These are phyloP conservation scores for Sebastes fasciatus DNA, from an alignment of 2,113 vertebrate species.

Conservation along the genomic window DNA sequence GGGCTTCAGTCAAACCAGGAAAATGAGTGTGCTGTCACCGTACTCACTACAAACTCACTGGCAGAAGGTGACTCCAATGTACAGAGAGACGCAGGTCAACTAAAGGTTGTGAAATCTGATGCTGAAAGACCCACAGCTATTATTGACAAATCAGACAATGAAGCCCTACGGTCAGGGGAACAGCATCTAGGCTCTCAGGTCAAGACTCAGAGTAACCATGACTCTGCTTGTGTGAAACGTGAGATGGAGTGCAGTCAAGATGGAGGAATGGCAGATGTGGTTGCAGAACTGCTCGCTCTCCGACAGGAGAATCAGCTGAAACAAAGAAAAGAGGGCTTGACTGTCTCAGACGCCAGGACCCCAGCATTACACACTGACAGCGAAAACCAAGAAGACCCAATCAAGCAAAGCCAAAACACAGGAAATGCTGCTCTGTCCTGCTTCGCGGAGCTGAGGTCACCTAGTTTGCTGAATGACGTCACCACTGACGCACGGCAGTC, in stretches of 20 bases:
- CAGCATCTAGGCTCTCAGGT: background rate
- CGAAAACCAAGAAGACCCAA: conserved; percentile 29
- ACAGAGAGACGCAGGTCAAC: conserved; percentile 14
- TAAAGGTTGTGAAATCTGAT: background rate
- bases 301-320: conserved; percentile 69
- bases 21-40: background rate
- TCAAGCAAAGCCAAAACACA: conserved; percentile 20
- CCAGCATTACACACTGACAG: background rate
- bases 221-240: conserved; percentile 9
- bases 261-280: background rate
- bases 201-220: background rate
- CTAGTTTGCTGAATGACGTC: background rate
- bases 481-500: conserved; percentile 15
- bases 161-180: background rate
- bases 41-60: background rate
- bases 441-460: conserved; percentile 6
- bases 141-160: conserved; percentile 1
- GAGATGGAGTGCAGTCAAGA: conserved; percentile 8
- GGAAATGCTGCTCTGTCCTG: conserved; percentile 8
- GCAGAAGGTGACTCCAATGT: background rate
- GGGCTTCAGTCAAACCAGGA: conserved; percentile 4
- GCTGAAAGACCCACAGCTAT: background rate
- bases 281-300: conserved; percentile 55
- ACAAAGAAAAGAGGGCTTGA: conserved; percentile 45
- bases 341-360: background rate